Evolutionary conservation across 2,113 vertebrate species (phyloP), one percentile per base, ranked within the genome.

Genomic region (Macquaria australasica): DNA sequence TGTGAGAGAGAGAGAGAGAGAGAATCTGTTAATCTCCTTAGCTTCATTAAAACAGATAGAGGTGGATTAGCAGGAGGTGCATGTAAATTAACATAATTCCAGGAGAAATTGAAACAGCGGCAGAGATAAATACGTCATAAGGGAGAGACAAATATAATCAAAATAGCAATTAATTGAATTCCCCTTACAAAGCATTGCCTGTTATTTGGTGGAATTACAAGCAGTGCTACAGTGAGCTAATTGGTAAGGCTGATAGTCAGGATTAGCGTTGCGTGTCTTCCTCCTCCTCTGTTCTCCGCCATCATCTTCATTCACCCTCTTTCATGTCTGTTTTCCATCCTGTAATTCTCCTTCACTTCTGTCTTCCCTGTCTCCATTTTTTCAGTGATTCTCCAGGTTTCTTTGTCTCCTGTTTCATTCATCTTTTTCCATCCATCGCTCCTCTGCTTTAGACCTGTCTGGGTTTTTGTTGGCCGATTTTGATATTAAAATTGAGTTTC

Each of bases 131-230:
- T 91, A 90, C 55, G 90, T 93, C 92, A 95, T 87, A 78, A 91
- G 91, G 89, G 91, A 95, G 83, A 92, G 77, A 88, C 89, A 94
- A 94, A 94, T 92, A 93, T 88, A 90, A 93, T 94, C 90, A 93
- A 90, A 94, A 93, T 91, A 85, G 83, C 87, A 95, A 93, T 94
- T 92, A 94, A 94, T 92, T 93, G 79, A 93, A 94, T 93, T 92
- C 84, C 89, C 87, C 77, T 91, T 71, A 84, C 81, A 73, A 88
- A 84, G 81, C 87, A 78, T 83, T 4, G 81, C 68, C 77, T 74
- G 81, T 84, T 93, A 86, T 92, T 94, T 87, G 88, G 79, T 79
- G 78, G 87, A 91, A 88, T 93, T 92, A 91, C 68, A 73, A 87
- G 74, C 41, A 66, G 83, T 53, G 51, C 76, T 86, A 75, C 81